Evolutionary conservation across 2,797 vertebrate species (phyloP).

Genomic region (Poeciliopsis turneri): DNA sequence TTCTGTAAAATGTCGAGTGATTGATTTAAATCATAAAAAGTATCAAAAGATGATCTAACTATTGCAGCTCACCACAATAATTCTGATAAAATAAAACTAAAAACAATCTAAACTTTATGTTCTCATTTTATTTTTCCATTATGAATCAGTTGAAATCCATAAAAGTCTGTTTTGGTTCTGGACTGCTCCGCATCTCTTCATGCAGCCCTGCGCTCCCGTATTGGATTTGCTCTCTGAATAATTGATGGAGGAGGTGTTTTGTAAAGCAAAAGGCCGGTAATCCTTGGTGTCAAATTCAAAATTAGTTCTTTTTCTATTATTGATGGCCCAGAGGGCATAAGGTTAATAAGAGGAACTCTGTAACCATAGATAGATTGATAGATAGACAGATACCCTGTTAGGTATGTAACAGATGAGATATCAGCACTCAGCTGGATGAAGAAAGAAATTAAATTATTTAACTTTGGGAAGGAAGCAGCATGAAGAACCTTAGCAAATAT

Average conservation of each 20-base stretch:
- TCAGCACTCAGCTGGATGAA: conserved; percentile 7
- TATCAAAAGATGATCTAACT: background rate
- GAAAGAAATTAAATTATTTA: conserved; percentile 4
- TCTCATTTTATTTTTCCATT: background rate
- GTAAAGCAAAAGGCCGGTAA: conserved; percentile 86
- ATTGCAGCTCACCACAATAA: background rate
- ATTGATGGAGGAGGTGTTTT: conserved; percentile 89
- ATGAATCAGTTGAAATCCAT: conserved; percentile 31
- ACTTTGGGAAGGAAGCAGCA: background rate
- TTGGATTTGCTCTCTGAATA: conserved; percentile 87
- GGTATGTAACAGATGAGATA: conserved; percentile 4
- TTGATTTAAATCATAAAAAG: background rate
- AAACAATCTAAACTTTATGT: background rate
- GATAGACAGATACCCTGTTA: conserved; percentile 22
- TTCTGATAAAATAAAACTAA: background rate
- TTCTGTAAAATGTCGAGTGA: background rate
- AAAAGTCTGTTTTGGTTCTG: conserved; percentile 36
- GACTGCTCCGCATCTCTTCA: conserved; percentile 21
- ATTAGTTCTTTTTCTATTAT: conserved; percentile 90
- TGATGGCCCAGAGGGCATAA: conserved; percentile 74
- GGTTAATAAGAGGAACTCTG: conserved; percentile 70
- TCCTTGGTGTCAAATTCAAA: conserved; percentile 89
- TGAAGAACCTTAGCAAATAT: background rate
- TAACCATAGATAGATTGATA: conserved; percentile 31
- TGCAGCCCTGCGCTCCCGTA: conserved; percentile 64